Conservation (phyloP, 2,888 invertebrate genomes). For the Rhorus exstirpatorius region DNA sequence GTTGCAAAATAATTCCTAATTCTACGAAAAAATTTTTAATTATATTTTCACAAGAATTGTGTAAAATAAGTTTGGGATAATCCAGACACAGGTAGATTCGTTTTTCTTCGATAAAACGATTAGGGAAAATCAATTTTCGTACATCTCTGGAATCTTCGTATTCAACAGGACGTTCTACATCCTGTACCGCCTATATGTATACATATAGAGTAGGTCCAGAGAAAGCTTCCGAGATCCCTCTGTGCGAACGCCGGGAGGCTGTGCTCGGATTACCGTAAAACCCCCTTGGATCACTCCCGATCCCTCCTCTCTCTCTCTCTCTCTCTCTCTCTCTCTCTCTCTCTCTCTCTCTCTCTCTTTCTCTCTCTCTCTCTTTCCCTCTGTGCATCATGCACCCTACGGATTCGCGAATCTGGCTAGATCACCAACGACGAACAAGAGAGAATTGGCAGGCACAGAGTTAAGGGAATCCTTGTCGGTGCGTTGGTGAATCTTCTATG, state of each 20-base stretch:
- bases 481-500: neutral
- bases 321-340: constrained; percentile 15
- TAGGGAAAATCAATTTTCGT: constrained; percentile 6
- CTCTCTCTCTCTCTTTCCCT: neutral
- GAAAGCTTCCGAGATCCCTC: constrained; percentile 43
- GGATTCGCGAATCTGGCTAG: constrained; percentile 25
- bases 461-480: constrained; percentile 48
- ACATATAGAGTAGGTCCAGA: constrained; percentile 8
- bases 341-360: neutral
- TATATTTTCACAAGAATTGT: neutral
- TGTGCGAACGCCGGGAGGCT: constrained; percentile 28
- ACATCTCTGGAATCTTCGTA: constrained; percentile 13
- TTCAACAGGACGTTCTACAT: constrained; percentile 22
- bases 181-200: constrained; percentile 1
- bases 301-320: no score
- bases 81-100: no score
- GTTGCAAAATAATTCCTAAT: no score
- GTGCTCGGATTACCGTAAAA: constrained; percentile 51
- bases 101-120: constrained; percentile 8
- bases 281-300: constrained; percentile 48
- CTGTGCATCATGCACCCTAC: neutral
- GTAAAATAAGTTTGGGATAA: neutral
- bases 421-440: constrained; percentile 59
- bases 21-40: no score
- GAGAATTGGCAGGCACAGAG: constrained; percentile 54